phyloP scores from a whole-genome alignment of 2,888 invertebrate genomes.

The Ophioninae sp. region DNA sequence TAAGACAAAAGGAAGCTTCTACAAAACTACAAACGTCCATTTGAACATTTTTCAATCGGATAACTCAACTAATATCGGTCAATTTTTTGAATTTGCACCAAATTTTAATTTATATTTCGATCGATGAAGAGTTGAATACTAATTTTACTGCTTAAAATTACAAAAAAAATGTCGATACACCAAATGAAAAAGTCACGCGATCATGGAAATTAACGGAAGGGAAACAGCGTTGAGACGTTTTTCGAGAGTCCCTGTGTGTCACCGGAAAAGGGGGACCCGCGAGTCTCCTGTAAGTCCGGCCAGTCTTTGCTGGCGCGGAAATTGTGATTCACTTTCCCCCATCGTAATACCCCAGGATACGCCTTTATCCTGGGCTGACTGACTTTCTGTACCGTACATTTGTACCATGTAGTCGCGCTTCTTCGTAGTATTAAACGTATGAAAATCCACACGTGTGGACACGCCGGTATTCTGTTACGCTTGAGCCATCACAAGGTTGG shows the following conservation, averaged over 20 bases:
- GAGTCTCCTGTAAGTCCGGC: constrained; percentile 58
- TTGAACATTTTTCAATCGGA: too few relatives aligned
- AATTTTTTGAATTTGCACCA: too few relatives aligned
- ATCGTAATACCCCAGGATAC: constrained; percentile 71
- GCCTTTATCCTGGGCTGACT: constrained; percentile 48
- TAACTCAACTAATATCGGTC: too few relatives aligned
- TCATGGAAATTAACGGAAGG: not conserved
- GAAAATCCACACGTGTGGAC: constrained; percentile 11
- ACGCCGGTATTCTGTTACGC: constrained; percentile 35
- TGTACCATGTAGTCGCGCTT: constrained; percentile 5
- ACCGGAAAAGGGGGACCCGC: constrained; percentile 73
- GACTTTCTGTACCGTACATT: constrained; percentile 4
- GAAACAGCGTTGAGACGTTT: constrained; percentile 15
- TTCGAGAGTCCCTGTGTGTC: constrained; percentile 35
- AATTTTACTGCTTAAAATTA: too few relatives aligned
- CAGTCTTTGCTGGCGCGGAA: constrained; percentile 71
- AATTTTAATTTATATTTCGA: too few relatives aligned
- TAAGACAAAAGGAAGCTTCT: too few relatives aligned
- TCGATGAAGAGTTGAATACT: too few relatives aligned
- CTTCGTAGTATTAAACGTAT: constrained; percentile 1
- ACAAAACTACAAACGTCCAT: too few relatives aligned
- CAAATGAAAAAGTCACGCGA: not conserved
- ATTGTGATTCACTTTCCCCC: constrained; percentile 79
- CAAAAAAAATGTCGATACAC: too few relatives aligned
- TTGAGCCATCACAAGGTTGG: constrained; percentile 41